These are phyloP conservation scores for Cyclophora punctaria DNA, from an alignment of 2,888 invertebrate genomes.

Conservation along the genomic window DNA sequence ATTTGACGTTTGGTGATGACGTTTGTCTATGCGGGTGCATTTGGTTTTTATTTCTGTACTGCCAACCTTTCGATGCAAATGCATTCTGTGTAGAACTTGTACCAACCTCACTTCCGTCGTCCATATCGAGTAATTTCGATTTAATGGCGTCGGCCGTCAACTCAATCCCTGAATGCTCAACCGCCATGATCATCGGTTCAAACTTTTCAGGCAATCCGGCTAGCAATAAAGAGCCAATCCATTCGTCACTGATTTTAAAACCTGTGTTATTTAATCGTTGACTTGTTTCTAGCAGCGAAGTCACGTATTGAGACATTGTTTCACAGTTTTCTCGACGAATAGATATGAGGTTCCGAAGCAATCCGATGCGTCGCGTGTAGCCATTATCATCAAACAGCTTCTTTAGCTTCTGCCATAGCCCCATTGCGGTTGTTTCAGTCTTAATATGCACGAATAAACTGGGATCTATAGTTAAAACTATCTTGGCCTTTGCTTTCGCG, in stretches of 20 bases:
- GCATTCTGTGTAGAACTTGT: neutral
- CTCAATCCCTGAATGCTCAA: neutral
- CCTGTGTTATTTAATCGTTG: constrained; percentile 4
- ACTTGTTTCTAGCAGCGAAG: constrained; percentile 2
- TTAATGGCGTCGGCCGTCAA: neutral
- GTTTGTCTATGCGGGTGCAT: neutral
- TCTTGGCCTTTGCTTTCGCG: constrained; percentile 2
- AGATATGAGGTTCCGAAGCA: constrained; percentile 1
- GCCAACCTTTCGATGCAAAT: neutral
- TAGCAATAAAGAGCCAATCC: constrained; percentile 2
- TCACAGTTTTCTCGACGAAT: constrained; percentile 2
- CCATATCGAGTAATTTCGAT: neutral
- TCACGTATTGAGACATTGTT: constrained; percentile 2
- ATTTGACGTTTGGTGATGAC: neutral
- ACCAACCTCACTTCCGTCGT: neutral
- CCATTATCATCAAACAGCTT: constrained; percentile 1
- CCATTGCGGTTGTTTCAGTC: neutral
- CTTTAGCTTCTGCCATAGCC: constrained; percentile 1
- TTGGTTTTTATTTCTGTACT: neutral
- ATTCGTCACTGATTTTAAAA: constrained; percentile 3
- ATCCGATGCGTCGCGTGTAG: neutral
- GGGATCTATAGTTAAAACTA: constrained; percentile 1
- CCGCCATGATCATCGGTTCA: neutral
- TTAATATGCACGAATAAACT: constrained; percentile 2
- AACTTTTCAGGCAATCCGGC: constrained; percentile 2